Base-by-base conservation (phyloP, 2,888 invertebrate genomes). In the Callyntrura sp. region DNA sequence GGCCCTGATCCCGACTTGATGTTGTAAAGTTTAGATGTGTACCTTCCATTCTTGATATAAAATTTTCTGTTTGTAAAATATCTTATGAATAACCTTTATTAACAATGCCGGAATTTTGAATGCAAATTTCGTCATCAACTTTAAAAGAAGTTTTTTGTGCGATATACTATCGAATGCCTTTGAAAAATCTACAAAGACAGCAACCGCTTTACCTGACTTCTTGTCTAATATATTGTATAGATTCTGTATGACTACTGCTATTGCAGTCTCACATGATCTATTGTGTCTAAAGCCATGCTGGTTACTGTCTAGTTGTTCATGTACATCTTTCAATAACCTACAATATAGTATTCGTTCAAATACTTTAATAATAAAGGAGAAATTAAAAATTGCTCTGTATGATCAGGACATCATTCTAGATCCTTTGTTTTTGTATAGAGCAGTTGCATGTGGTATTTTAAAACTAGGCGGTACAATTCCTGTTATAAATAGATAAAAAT, bases 261-360 rank as follows among this genome's bases (percentile, higher is more conserved):
- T 8, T 6, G 90, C 90, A 8, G 87, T 84, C 23, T 85, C 65
- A 84, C 88, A 88, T 4, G 88, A 90, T n/a, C 81, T 60, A 20
- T 28, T 12, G 12, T 0, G 12, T 28, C 76, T 35, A 73, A 86
- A 90, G 0, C 86, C 90, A 65, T 86, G 83, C 43, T 90, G 86
- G 1, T 48, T 20, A 48, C 60, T 35, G 55, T 43, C 55, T 11
- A 90, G 51, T 0, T 28, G 5, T 0, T 28, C 23, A 5, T 25
- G 12, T 9, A 73, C 35, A 17, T n/a, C 28, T 6, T 3, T 14
- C 6, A 73, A 12, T n/a, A 90, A 1, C 23, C 43, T 70, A 25
- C 8, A 2, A 35, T 81, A 81, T 4, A 82, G 12, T 14, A 90
- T 28, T 35, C 57, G 9, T 57, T 90, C 86, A 62, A 90, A 83